A percentile compares a stretch with the other conserved stretches of the same genome.
Evolutionary conservation across 2,888 invertebrate genomes (phyloP).

Genomic region (Nymphalis polychloros): DNA sequence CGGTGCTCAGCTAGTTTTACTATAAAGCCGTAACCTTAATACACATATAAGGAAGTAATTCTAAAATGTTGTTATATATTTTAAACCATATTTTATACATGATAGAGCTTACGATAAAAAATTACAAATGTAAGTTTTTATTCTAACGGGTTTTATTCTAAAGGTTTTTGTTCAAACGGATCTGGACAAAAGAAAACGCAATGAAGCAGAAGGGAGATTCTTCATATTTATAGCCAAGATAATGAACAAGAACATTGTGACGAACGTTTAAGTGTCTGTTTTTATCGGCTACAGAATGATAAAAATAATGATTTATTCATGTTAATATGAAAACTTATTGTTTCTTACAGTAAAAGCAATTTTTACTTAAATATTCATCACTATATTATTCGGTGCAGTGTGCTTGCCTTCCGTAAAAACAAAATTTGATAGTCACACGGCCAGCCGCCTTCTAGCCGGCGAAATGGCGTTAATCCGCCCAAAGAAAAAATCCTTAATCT

Average conservation of each 20-base stretch:
- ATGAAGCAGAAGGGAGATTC: conserved; percentile 2
- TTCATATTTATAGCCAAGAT: background rate
- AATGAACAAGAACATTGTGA: background rate
- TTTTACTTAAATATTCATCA: too few species aligned
- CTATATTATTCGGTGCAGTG: too few species aligned
- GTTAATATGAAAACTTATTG: too few species aligned
- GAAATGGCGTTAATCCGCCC: too few species aligned
- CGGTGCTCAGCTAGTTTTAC: background rate
- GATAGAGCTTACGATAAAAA: background rate
- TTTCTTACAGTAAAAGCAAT: too few species aligned
- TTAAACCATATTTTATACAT: background rate
- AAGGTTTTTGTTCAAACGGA: conserved; percentile 1
- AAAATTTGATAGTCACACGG: too few species aligned
- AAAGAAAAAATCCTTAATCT: too few species aligned
- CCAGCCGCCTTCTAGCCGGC: too few species aligned
- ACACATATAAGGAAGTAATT: background rate
- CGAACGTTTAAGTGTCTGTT: background rate
- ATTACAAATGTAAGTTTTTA: background rate
- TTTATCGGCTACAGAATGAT: background rate
- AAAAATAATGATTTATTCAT: too few species aligned
- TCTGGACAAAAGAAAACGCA: conserved; percentile 2
- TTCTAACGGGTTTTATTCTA: too few species aligned
- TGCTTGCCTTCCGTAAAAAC: too few species aligned
- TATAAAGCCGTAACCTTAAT: background rate
- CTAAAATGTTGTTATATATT: background rate